These are phyloP conservation scores for Coelopa frigida DNA, from an alignment of 1,140 invertebrate species.

Conservation along the genomic window DNA sequence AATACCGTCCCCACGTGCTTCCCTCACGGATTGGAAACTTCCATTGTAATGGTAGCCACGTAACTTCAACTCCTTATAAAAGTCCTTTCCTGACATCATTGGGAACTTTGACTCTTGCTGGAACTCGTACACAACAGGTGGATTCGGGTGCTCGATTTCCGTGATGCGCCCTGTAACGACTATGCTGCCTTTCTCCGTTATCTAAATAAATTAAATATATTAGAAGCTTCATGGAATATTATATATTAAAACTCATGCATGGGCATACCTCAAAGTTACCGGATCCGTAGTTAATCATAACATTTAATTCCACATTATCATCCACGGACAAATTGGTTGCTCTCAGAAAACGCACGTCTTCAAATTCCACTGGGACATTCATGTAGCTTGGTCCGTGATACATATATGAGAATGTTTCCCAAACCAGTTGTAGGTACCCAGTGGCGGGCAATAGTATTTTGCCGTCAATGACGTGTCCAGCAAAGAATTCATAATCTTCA, in stretches of 20 bases:
- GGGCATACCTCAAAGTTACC: constrained; percentile 77
- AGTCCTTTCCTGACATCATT: constrained; percentile 59
- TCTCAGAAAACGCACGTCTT: constrained; percentile 75
- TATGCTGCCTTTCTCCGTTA: constrained; percentile 68
- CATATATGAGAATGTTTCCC: constrained; percentile 80
- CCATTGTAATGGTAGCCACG: constrained; percentile 82
- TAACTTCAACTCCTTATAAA: constrained; percentile 87
- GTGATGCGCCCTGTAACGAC: constrained; percentile 71
- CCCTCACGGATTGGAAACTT: constrained; percentile 26
- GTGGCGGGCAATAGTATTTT: constrained; percentile 84
- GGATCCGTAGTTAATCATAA: constrained; percentile 75
- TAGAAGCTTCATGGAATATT: too few relatives aligned
- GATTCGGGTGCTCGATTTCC: constrained; percentile 47
- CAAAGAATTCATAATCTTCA: constrained; percentile 66
- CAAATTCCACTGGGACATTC: constrained; percentile 74
- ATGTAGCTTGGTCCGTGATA: constrained; percentile 57
- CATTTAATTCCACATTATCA: constrained; percentile 62
- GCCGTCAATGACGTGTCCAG: constrained; percentile 82
- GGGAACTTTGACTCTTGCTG: constrained; percentile 45
- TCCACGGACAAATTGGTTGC: constrained; percentile 72
- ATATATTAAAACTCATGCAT: not conserved
- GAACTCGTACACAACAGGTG: constrained; percentile 45
- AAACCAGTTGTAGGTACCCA: constrained; percentile 75
- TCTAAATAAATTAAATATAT: too few relatives aligned
- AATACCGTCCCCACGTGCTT: constrained; percentile 43